Evolutionary conservation across 2,888 invertebrate species (phyloP).

Genomic region (Hoplodrina blanda): DNA sequence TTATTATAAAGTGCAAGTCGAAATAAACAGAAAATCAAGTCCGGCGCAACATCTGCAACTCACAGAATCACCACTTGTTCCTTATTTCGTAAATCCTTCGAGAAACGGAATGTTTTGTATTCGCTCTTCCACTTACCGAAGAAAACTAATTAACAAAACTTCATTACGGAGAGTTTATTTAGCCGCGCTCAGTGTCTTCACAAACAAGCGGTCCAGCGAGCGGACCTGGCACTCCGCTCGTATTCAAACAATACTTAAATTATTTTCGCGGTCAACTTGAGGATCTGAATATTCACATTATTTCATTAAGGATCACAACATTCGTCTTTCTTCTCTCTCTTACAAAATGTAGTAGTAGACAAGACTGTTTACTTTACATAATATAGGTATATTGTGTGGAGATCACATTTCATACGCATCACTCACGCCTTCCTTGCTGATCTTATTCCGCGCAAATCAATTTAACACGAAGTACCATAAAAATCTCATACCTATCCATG

Average conservation of each 20-base stretch:
- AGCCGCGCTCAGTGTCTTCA: conserved; percentile 50
- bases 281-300: background rate
- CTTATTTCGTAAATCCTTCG: conserved; percentile 52
- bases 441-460: background rate
- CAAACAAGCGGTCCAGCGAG: conserved; percentile 47
- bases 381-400: background rate
- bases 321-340: no score
- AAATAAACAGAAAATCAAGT: conserved; percentile 40
- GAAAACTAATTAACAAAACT: conserved; percentile 69
- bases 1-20: conserved; percentile 13
- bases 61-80: conserved; percentile 43
- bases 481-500: background rate
- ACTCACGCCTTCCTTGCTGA: background rate
- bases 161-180: conserved; percentile 63
- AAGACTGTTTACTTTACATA: background rate
- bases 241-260: conserved; percentile 8
- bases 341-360: no score
- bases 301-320: background rate
- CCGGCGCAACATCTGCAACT: conserved; percentile 42
- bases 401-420: background rate
- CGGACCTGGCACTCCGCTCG: conserved; percentile 20
- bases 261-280: background rate
- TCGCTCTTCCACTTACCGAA: conserved; percentile 53
- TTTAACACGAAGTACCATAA: background rate
- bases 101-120: conserved; percentile 56